phyloP scores from a whole-genome alignment of 2,888 invertebrate species.

The Halictus ligatus region DNA sequence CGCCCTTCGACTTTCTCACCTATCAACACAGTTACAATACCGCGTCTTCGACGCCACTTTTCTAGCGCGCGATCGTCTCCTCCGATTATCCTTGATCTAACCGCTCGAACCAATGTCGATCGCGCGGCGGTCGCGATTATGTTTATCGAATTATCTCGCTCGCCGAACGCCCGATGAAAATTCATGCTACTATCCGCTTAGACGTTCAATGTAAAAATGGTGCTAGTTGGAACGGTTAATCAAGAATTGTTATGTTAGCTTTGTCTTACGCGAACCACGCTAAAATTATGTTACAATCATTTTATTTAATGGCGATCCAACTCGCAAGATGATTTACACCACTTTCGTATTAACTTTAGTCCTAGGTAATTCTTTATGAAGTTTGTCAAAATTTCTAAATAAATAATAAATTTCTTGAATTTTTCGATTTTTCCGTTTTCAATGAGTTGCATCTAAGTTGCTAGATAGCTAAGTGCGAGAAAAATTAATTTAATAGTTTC shows the following conservation, averaged over 20 bases:
- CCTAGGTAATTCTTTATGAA: too few species aligned
- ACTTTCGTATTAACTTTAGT: too few species aligned
- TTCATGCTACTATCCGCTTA: conserved; percentile 1
- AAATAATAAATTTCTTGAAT: too few species aligned
- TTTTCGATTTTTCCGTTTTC: too few species aligned
- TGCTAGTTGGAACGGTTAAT: not conserved
- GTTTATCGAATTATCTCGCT: conserved; percentile 43
- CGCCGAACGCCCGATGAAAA: not conserved
- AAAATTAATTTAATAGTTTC: too few species aligned
- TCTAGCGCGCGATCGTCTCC: conserved; percentile 76
- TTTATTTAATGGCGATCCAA: not conserved
- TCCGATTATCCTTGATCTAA: conserved; percentile 74
- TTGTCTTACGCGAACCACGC: too few species aligned
- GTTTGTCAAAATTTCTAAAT: too few species aligned
- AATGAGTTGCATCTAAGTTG: too few species aligned
- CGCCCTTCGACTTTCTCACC: conserved; percentile 38
- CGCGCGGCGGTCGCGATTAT: conserved; percentile 32
- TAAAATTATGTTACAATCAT: not conserved
- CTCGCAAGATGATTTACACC: too few species aligned
- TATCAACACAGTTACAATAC: conserved; percentile 76
- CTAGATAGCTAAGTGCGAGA: too few species aligned
- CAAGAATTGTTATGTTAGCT: too few species aligned
- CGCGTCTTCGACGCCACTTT: conserved; percentile 72
- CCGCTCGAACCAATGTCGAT: conserved; percentile 66
- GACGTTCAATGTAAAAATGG: not conserved